Evolutionary conservation across 2,113 vertebrate species (phyloP).

Genomic region (Chaetodon trifascialis): DNA sequence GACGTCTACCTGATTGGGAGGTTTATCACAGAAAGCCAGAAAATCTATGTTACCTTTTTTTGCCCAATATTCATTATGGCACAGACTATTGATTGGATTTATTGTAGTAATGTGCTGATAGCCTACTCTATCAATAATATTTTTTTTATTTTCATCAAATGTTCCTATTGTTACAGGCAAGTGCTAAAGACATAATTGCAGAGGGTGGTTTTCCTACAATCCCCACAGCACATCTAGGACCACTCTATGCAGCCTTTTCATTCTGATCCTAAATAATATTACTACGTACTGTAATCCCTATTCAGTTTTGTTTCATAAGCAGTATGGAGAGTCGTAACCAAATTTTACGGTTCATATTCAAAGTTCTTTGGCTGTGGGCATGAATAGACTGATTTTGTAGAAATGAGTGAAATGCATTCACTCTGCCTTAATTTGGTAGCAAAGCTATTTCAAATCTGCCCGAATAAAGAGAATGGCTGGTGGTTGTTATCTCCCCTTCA

Average conservation of each 20-base stretch:
- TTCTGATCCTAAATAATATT: background rate
- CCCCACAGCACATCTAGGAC: background rate
- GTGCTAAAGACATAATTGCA: background rate
- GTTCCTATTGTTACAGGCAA: background rate
- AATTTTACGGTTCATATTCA: conserved; percentile 19
- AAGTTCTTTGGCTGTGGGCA: background rate
- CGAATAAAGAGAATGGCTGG: conserved; percentile 22
- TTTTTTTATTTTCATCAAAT: background rate
- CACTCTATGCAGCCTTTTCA: background rate
- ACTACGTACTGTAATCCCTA: background rate
- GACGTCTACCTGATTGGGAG: background rate
- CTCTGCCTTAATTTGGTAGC: conserved; percentile 28
- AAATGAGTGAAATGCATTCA: conserved; percentile 32
- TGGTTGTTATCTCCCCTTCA: conserved; percentile 44
- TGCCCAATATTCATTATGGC: background rate
- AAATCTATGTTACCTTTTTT: background rate
- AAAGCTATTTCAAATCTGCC: conserved; percentile 37
- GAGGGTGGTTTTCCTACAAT: background rate
- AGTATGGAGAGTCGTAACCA: conserved; percentile 5
- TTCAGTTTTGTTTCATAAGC: conserved; percentile 7
- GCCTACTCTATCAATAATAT: background rate
- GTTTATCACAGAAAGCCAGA: background rate
- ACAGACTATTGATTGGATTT: background rate
- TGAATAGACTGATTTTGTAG: background rate
- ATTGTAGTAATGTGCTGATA: background rate